A percentile compares a stretch with the other conserved stretches of the same genome.
phyloP scores from a whole-genome alignment of 2,888 invertebrate species.

The Dione vanillae region DNA sequence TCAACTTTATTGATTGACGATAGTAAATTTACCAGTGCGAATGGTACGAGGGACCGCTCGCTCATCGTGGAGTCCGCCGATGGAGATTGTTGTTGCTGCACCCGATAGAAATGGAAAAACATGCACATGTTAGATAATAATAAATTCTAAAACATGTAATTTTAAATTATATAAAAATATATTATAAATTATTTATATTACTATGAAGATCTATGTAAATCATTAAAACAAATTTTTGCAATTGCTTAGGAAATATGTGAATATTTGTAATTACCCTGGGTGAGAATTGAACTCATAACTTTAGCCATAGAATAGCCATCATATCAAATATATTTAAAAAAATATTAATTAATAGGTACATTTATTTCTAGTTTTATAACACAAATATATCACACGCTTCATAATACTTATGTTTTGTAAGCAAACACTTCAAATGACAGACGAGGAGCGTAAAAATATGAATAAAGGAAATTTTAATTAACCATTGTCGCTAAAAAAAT shows the following conservation, averaged over 20 bases:
- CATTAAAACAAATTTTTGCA: too few species aligned
- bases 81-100: slow-evolving; percentile 77
- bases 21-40: slow-evolving; percentile 83
- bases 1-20: slow-evolving; percentile 74
- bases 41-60: slow-evolving; percentile 80
- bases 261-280: background rate
- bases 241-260: background rate
- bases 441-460: slow-evolving; percentile 59
- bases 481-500: slow-evolving; percentile 64
- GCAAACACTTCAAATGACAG: slow-evolving; percentile 63
- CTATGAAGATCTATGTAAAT: too few species aligned
- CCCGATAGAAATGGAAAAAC: slow-evolving; percentile 64
- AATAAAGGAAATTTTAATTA: slow-evolving; percentile 83
- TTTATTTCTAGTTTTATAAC: background rate
- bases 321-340: too few species aligned
- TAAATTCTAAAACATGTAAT: background rate
- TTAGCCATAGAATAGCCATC: too few species aligned
- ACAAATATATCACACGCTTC: background rate
- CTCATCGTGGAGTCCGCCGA: slow-evolving; percentile 83
- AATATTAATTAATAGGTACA: too few species aligned
- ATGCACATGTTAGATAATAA: slow-evolving; percentile 24
- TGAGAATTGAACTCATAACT: background rate
- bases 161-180: too few species aligned
- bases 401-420: slow-evolving; percentile 57
- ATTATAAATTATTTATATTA: too few species aligned